phyloP scores from a whole-genome alignment of 2,888 invertebrate genomes.

The Apotomis turbidana region DNA sequence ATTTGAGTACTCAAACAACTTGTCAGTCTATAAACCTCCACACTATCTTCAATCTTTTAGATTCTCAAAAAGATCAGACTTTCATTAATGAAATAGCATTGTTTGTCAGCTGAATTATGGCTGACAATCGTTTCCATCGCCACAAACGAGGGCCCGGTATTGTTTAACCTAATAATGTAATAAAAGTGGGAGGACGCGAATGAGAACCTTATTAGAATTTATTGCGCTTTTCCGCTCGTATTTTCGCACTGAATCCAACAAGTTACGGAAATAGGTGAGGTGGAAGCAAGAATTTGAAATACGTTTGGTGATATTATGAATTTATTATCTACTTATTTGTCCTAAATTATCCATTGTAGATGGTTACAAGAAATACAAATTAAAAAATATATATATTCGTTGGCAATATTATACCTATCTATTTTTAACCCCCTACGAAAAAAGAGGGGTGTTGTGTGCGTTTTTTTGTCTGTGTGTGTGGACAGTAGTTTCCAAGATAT shows the following conservation, averaged over 20 bases:
- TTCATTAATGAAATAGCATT: neutral
- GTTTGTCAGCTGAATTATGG: conserved; percentile 16
- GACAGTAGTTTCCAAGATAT: no score
- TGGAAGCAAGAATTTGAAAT: neutral
- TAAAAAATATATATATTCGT: no score
- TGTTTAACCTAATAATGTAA: conserved; percentile 39
- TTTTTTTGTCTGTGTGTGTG: no score
- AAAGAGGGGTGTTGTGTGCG: no score
- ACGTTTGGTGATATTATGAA: neutral
- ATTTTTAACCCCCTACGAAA: no score
- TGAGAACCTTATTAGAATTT: conserved; percentile 37
- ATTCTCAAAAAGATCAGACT: neutral
- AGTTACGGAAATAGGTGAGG: neutral
- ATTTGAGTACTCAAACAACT: no score
- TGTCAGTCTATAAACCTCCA: no score
- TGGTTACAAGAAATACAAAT: no score
- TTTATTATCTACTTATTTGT: neutral
- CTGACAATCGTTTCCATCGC: conserved; percentile 21
- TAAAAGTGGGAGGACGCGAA: conserved; percentile 29
- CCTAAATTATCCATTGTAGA: no score
- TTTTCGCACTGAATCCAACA: conserved; percentile 7
- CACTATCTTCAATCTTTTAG: no score
- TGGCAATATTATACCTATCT: no score
- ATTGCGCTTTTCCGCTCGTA: conserved; percentile 18
- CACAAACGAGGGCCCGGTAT: conserved; percentile 29